Conservation (phyloP, 2,888 invertebrate species). For the Erannis defoliaria region DNA sequence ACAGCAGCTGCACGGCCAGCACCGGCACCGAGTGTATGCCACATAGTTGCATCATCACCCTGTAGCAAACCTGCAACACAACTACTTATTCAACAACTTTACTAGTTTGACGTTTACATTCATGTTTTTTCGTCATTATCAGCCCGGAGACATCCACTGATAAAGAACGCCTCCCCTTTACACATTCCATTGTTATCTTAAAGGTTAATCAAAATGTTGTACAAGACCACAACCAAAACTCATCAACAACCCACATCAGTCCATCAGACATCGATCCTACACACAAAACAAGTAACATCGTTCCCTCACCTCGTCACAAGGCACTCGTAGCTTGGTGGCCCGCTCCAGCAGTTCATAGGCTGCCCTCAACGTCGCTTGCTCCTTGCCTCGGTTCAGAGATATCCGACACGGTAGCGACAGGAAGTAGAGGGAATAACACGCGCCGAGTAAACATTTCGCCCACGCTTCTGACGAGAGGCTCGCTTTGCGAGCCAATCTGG, state of each 20-base stretch:
- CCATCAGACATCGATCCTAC: no score
- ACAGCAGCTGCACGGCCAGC: slow-evolving; percentile 95
- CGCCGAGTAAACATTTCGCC: slow-evolving; percentile 95
- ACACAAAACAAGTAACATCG: no score
- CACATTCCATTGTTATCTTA: no score
- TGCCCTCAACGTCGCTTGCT: slow-evolving; percentile 90
- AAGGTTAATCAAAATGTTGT: no score
- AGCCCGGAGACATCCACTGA: no score
- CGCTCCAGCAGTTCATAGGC: slow-evolving; percentile 95
- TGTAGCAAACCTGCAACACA: slow-evolving; percentile 93
- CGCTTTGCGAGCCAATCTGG: slow-evolving; percentile 86
- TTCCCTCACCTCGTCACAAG: slow-evolving; percentile 93
- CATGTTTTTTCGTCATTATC: no score
- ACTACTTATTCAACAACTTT: no score
- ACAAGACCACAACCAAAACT: no score
- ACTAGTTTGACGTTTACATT: no score
- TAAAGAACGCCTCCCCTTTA: no score
- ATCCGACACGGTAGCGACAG: slow-evolving; percentile 96
- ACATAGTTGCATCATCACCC: slow-evolving; percentile 99
- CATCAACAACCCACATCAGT: no score
- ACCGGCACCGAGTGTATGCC: slow-evolving; percentile 97
- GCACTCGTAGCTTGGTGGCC: slow-evolving; percentile 94
- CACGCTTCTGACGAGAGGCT: slow-evolving; percentile 93
- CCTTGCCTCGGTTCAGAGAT: slow-evolving; percentile 89
- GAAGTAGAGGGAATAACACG: slow-evolving; percentile 98